These are phyloP conservation scores for Dolichopus griseipennis DNA, from an alignment of 2,888 invertebrate species.

Conservation along the genomic window DNA sequence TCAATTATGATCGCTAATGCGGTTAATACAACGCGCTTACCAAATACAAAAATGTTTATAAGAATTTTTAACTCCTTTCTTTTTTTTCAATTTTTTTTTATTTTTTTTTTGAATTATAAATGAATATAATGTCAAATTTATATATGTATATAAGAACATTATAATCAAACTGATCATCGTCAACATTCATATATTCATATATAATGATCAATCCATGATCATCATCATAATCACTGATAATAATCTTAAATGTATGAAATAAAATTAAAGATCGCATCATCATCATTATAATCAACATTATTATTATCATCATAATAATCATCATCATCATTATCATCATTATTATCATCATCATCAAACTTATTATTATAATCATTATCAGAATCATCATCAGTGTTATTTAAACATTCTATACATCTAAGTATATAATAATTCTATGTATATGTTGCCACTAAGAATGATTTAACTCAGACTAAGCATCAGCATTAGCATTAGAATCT, in stretches of 20 bases:
- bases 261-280: background rate
- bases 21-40: background rate
- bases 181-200: background rate
- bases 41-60: background rate
- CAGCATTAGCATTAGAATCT: no score
- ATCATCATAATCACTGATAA: background rate
- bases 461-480: no score
- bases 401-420: no score
- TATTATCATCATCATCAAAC: background rate
- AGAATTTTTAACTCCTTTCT: background rate
- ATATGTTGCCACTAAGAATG: no score
- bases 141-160: background rate
- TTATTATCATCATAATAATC: no score
- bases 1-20: background rate
- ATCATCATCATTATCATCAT: background rate
- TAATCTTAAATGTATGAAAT: background rate
- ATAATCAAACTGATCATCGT: background rate
- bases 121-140: conserved; percentile 1
- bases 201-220: background rate
- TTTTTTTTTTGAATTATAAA: background rate
- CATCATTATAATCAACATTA: background rate
- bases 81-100: background rate
- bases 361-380: background rate
- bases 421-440: no score
- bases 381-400: no score